A percentile compares a stretch with the other conserved stretches of the same genome.
Evolutionary conservation across 2,113 vertebrate species (phyloP).

Genomic region (Neogale vison): DNA sequence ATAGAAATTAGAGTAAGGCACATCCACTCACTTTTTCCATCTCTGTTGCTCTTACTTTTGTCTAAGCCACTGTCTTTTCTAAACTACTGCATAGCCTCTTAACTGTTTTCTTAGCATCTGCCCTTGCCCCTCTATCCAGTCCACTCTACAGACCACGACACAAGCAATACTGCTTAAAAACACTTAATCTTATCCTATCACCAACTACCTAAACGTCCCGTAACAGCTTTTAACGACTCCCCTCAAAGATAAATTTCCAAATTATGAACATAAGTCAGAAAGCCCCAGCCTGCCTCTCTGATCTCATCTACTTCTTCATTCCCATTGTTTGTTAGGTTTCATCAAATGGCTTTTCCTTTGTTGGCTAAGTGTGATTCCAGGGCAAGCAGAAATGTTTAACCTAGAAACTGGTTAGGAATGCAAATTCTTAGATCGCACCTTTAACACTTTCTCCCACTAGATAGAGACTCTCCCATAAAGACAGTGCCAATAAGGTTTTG

Average conservation of each 20-base stretch:
- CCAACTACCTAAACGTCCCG: neutral
- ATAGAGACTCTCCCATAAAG: neutral
- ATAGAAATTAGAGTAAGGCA: neutral
- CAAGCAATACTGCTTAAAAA: neutral
- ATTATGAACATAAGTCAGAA: neutral
- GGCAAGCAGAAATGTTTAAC: neutral
- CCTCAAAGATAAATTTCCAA: neutral
- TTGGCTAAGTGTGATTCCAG: neutral
- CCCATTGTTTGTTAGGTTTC: neutral
- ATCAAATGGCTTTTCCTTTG: neutral
- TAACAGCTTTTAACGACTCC: neutral
- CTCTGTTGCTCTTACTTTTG: accelerated
- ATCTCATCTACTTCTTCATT: accelerated
- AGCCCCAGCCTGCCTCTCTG: neutral
- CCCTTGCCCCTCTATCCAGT: neutral
- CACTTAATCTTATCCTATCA: neutral
- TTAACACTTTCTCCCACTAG: neutral
- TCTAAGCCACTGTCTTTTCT: neutral
- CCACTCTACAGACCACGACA: neutral
- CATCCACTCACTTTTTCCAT: too few relatives aligned
- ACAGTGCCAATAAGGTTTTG: accelerated
- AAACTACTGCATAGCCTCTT: accelerated
- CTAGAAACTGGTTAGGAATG: neutral
- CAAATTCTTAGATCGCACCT: neutral
- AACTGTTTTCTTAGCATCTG: neutral